Evolutionary conservation across 2,797 vertebrate species (phyloP), one percentile per base, ranked within the genome.

Genomic region (Calcarius lapponicus): DNA sequence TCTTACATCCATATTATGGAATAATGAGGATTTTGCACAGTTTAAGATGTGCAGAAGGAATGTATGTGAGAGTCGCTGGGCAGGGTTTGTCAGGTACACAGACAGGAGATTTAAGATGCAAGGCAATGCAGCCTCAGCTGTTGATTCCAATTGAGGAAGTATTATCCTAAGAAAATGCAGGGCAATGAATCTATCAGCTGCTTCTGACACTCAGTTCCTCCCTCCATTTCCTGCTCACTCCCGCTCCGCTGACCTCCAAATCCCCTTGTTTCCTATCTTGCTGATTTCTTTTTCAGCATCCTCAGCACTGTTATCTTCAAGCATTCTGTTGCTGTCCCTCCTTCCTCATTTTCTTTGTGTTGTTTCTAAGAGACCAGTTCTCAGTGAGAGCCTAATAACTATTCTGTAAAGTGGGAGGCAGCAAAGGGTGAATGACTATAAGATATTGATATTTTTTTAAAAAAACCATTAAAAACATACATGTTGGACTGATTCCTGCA

Each of bases 271-370:
- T 94, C 90, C 90, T 94, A 84, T 88, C 76, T 80, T 76, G 42
- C 86, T 71, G 64, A 75, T 70, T 94, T 74, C 69, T 92, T 94
- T 92, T 90, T 91, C 91, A 93, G 83, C 71, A 82, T 94, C 80
- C 53, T 90, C 89, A 84, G 65, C 75, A 69, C 21, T 1, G 9
- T 75, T 91, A 90, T 86, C 95, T 91, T 51, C 60, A 51, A 48
- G 40, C 0, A 0, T 66, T 93, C 56, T 64, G 29, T 38, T 69
- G 22, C 43, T 88, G 86, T 40, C 66, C 32, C 56, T 84, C 45
- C 24, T 86, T 80, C 66, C 45, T 43, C 75, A 54, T 38, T 94
- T 92, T 90, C 84, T 75, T 17, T 15, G 19, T 25, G 36, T 56
- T 4, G 19, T 91, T 95, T 93, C 80, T 66, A 93, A 91, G 89